Conservation (phyloP, 2,797 vertebrate species). For the Dipus sagitta region DNA sequence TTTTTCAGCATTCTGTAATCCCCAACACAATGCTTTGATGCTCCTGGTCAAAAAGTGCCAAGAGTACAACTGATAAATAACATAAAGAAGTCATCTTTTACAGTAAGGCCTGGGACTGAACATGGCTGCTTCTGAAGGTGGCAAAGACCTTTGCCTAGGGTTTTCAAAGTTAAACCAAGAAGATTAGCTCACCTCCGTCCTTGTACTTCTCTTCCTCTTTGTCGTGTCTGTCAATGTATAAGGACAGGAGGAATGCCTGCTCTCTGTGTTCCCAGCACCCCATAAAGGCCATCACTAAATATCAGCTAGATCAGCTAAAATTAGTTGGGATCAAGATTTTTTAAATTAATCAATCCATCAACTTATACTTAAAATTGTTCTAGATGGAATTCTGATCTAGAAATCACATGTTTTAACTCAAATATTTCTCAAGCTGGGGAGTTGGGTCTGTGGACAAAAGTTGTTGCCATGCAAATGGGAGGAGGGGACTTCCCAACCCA, state of each 20-base stretch:
- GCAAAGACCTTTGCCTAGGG: not conserved
- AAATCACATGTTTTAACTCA: not conserved
- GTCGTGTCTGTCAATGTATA: not conserved
- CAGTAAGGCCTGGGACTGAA: not conserved
- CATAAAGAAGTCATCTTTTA: not conserved
- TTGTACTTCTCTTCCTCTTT: not conserved
- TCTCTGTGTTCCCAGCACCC: not conserved
- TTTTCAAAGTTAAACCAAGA: constrained; percentile 20
- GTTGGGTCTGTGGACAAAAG: no score
- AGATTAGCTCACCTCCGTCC: not conserved
- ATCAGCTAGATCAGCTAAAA: not conserved
- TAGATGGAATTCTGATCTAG: not conserved
- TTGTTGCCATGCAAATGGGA: no score
- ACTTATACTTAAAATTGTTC: not conserved
- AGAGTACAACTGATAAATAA: not conserved
- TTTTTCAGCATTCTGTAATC: not conserved
- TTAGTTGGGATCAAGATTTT: no score
- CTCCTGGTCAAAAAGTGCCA: not conserved
- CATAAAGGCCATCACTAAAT: not conserved
- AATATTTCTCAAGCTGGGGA: no score
- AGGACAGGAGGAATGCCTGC: not conserved
- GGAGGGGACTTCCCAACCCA: no score
- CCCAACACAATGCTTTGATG: not conserved
- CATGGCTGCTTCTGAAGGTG: not conserved
- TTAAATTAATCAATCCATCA: not conserved